A percentile compares a stretch with the other conserved stretches of the same genome.
Conservation (phyloP, 2,888 invertebrate species). For the Cosmia pyralina region DNA sequence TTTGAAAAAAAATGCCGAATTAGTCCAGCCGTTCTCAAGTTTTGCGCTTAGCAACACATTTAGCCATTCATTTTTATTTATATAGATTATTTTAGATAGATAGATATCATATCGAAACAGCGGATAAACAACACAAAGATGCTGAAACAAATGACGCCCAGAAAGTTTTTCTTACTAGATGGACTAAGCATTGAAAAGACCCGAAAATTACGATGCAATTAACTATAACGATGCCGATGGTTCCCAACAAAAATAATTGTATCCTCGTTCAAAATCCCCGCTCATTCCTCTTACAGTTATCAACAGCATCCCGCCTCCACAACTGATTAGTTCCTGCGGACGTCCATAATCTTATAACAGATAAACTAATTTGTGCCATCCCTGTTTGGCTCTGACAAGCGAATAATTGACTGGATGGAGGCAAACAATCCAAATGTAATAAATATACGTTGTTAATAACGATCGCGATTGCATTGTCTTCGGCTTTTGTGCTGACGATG, state of each 20-base stretch:
- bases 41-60: too few relatives aligned
- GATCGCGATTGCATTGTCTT: constrained; percentile 48
- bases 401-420: constrained; percentile 61
- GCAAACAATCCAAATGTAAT: constrained; percentile 60
- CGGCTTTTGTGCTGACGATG: constrained; percentile 36
- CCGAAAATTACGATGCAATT: constrained; percentile 35
- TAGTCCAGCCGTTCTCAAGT: too few relatives aligned
- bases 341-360: constrained; percentile 76
- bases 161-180: neutral
- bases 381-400: constrained; percentile 69
- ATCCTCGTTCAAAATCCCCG: constrained; percentile 26
- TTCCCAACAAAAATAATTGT: constrained; percentile 36
- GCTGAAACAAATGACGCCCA: neutral
- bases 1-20: too few relatives aligned
- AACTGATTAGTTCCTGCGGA: constrained; percentile 74
- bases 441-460: constrained; percentile 59
- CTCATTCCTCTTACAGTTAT: constrained; percentile 40
- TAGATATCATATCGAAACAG: neutral
- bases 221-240: constrained; percentile 23
- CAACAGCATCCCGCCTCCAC: constrained; percentile 31
- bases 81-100: too few relatives aligned
- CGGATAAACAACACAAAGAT: neutral
- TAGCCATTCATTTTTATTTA: too few relatives aligned
- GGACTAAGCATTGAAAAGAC: constrained; percentile 6
- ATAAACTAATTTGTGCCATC: constrained; percentile 77